Evolutionary conservation across 2,113 vertebrate species (phyloP).

Genomic region (Muscicapa adusta): DNA sequence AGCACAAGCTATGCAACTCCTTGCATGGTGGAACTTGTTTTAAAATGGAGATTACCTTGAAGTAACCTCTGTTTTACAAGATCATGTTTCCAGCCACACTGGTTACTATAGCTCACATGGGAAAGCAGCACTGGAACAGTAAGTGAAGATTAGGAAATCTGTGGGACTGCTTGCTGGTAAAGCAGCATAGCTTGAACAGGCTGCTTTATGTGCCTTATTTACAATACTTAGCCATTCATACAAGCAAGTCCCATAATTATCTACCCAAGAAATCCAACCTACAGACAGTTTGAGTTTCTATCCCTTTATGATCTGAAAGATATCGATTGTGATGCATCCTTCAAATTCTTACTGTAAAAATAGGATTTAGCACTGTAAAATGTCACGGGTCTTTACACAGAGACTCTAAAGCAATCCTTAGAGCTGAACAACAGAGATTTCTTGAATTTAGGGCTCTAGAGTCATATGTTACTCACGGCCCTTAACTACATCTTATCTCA

Average conservation of each 20-base stretch:
- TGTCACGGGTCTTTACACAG: background rate
- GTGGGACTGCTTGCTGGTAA: background rate
- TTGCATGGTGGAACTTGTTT: background rate
- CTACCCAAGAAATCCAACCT: background rate
- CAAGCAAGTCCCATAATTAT: background rate
- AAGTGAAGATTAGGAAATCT: background rate
- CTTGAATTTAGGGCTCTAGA: background rate
- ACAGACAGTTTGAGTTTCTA: background rate
- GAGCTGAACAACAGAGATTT: background rate
- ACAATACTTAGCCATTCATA: background rate
- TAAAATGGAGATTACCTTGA: background rate
- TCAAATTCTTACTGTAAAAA: background rate
- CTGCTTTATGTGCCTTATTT: background rate
- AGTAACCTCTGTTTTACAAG: background rate
- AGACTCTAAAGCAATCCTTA: background rate
- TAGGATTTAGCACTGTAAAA: background rate
- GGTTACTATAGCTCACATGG: background rate
- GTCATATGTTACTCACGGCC: background rate
- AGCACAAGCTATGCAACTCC: background rate
- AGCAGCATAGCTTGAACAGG: background rate
- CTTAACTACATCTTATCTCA: background rate
- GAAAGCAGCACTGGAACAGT: background rate
- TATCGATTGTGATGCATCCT: background rate
- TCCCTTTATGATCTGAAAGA: background rate
- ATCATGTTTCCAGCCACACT: rapidly evolving